Percentiles rank a stretch among this genome's conserved stretches.
phyloP scores from a whole-genome alignment of 2,888 invertebrate genomes.

The Pyrrhia umbra region DNA sequence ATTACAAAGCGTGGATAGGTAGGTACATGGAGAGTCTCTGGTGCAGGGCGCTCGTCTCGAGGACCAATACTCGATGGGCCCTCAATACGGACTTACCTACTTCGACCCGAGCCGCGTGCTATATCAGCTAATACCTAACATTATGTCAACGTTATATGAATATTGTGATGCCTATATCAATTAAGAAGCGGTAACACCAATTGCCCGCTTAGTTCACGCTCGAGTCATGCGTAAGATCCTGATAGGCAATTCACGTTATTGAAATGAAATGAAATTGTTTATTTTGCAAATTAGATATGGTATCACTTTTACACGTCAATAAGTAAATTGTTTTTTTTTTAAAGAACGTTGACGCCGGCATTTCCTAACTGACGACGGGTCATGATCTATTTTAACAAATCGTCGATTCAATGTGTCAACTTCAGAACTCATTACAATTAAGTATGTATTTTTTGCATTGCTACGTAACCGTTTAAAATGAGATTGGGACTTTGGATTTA shows the following conservation, averaged over 20 bases:
- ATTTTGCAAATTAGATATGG: neutral
- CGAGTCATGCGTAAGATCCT: constrained; percentile 4
- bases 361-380: too few species aligned
- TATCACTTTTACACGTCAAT: too few species aligned
- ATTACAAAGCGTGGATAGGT: constrained; percentile 68
- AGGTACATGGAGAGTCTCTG: constrained; percentile 72
- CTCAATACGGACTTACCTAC: constrained; percentile 70
- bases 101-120: constrained; percentile 46
- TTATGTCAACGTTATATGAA: constrained; percentile 55
- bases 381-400: too few species aligned
- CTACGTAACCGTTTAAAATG: too few species aligned
- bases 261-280: too few species aligned
- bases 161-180: constrained; percentile 34
- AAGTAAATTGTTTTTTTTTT: too few species aligned
- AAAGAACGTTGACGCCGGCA: too few species aligned
- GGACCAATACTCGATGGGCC: constrained; percentile 82
- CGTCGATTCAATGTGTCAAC: too few species aligned
- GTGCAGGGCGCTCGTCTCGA: constrained; percentile 82
- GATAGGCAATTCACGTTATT: too few species aligned
- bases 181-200: constrained; percentile 44
- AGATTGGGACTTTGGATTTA: too few species aligned
- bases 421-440: too few species aligned
- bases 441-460: too few species aligned
- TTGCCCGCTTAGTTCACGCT: constrained; percentile 25
- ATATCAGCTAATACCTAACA: constrained; percentile 65